These are phyloP conservation scores for Ernsta delagoae DNA, from an alignment of 2,888 invertebrate species.

Conservation along the genomic window DNA sequence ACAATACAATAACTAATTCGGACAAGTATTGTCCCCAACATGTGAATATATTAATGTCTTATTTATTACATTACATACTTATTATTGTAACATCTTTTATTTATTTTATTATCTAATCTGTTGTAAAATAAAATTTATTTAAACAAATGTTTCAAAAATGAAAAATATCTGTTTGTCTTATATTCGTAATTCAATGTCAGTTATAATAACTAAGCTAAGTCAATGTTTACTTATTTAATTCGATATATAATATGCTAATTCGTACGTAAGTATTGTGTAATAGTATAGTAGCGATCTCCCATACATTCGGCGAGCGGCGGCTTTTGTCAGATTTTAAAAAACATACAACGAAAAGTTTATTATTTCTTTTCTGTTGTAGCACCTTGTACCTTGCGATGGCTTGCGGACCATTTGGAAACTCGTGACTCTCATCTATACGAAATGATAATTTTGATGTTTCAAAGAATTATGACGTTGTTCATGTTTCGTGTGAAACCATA, in stretches of 20 bases:
- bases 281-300: constrained; percentile 83
- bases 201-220: constrained; percentile 83
- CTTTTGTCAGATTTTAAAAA: constrained; percentile 61
- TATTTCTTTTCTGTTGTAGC: constrained; percentile 65
- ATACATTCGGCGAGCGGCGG: constrained; percentile 71
- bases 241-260: constrained; percentile 77
- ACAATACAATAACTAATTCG: background rate
- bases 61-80: constrained; percentile 39
- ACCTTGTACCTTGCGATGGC: constrained; percentile 34
- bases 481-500: constrained; percentile 12
- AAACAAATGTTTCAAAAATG: constrained; percentile 13
- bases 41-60: constrained; percentile 16
- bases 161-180: constrained; percentile 54
- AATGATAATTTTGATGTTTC: constrained; percentile 31
- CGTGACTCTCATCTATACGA: background rate
- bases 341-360: constrained; percentile 82
- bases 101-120: constrained; percentile 22
- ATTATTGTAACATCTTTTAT: constrained; percentile 38
- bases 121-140: constrained; percentile 31
- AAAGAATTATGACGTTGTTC: constrained; percentile 47
- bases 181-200: constrained; percentile 70
- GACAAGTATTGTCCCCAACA: constrained; percentile 16
- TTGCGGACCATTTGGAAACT: background rate
- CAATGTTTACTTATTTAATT: constrained; percentile 84
- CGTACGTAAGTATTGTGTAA: constrained; percentile 80